phyloP scores from a whole-genome alignment of 1,140 invertebrate genomes.

The Asobara japonica region DNA sequence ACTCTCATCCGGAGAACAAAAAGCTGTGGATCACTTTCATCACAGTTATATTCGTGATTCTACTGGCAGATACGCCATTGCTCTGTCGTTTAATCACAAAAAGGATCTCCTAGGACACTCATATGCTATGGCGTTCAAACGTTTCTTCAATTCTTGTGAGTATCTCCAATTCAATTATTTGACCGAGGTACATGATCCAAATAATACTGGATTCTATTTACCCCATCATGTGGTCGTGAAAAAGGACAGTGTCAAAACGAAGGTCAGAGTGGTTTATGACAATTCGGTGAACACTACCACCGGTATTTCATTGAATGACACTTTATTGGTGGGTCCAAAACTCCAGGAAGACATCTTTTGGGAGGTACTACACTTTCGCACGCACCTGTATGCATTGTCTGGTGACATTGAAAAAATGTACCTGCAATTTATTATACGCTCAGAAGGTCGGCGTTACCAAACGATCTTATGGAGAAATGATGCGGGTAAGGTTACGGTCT shows the following conservation, averaged over 20 bases:
- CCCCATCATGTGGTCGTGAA: slow-evolving; percentile 50
- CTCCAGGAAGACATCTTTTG: slow-evolving; percentile 48
- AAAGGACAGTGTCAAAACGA: slow-evolving; percentile 38
- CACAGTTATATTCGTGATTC: slow-evolving; percentile 8
- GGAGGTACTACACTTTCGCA: slow-evolving; percentile 47
- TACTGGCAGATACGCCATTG: slow-evolving; percentile 39
- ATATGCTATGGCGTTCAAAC: slow-evolving; percentile 31
- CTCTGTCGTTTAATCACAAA: slow-evolving; percentile 40
- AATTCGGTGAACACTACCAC: slow-evolving; percentile 36
- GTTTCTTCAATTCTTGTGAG: slow-evolving; percentile 43
- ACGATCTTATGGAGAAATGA: slow-evolving; percentile 51
- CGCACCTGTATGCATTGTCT: slow-evolving; percentile 44
- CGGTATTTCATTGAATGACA: slow-evolving; percentile 45
- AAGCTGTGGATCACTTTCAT: slow-evolving; percentile 41
- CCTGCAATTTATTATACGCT: slow-evolving; percentile 47
- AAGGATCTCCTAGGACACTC: slow-evolving; percentile 31
- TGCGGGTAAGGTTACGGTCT: slow-evolving; percentile 29
- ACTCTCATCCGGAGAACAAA: slow-evolving; percentile 11
- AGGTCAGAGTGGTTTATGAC: slow-evolving; percentile 46
- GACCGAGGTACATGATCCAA: background rate
- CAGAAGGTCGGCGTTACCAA: slow-evolving; percentile 48
- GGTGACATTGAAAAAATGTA: slow-evolving; percentile 62
- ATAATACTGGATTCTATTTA: slow-evolving; percentile 38
- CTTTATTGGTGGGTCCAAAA: slow-evolving; percentile 40
- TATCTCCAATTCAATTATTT: slow-evolving; percentile 43